Evolutionary conservation across 2,888 invertebrate genomes (phyloP).

Genomic region (Beris morrisii): DNA sequence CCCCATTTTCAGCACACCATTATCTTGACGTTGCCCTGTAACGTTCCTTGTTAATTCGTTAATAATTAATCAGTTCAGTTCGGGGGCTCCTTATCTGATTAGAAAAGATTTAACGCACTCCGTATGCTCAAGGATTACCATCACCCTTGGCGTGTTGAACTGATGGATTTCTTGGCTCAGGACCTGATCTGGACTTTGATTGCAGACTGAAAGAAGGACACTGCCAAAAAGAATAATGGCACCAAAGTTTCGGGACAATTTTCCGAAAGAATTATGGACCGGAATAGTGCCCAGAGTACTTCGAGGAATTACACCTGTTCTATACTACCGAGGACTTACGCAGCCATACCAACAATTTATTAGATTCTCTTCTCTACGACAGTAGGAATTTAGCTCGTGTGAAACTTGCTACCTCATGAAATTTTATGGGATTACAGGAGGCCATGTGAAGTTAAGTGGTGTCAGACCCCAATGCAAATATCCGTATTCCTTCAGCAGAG

Average conservation of each 20-base stretch:
- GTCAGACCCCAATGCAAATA: slow-evolving; percentile 8
- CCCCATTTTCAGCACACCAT: slow-evolving; percentile 37
- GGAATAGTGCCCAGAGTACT: neutral
- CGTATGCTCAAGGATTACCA: slow-evolving; percentile 12
- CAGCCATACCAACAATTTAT: no score
- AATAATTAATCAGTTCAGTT: slow-evolving; percentile 38
- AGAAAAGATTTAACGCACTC: slow-evolving; percentile 37
- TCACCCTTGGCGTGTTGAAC: slow-evolving; percentile 23
- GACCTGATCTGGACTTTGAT: neutral
- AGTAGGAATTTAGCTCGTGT: slow-evolving; percentile 19
- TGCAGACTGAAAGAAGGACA: neutral
- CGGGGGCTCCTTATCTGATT: slow-evolving; percentile 35
- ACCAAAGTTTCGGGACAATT: slow-evolving; percentile 17
- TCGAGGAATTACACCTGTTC: no score
- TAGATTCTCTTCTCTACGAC: neutral
- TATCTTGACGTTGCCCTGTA: slow-evolving; percentile 4
- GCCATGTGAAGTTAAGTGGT: slow-evolving; percentile 29
- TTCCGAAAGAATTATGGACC: slow-evolving; percentile 8
- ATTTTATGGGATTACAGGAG: slow-evolving; percentile 28
- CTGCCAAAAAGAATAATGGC: slow-evolving; percentile 18
- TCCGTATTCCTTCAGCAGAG: neutral
- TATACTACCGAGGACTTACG: no score
- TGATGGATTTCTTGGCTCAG: slow-evolving; percentile 31
- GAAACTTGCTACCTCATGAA: slow-evolving; percentile 28
- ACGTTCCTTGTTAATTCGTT: slow-evolving; percentile 34